Evolutionary conservation across 2,888 invertebrate genomes (phyloP), one percentile per base, ranked within the genome.

Genomic region (Dryobota labecula): DNA sequence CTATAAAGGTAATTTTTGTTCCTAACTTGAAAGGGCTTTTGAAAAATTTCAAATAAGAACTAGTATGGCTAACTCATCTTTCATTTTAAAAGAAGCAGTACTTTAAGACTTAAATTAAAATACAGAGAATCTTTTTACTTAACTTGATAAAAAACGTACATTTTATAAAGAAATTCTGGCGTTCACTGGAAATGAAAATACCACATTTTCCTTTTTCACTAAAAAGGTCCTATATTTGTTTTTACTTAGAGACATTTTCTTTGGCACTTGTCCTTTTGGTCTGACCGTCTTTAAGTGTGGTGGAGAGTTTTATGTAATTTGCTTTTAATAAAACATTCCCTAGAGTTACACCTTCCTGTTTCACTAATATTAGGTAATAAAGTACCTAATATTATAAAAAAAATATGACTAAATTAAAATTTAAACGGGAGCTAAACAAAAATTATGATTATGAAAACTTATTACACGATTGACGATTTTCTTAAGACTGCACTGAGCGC

Each of bases 131-230:
- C 57, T 68, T 67, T 70, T 54, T 61, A 68, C 53, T 63, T 56
- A 70, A 78, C 58, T 54, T 72, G 41, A 73, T 70, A 73, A 76
- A 83, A 70, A 72, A 68, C 65, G 71, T 70, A 69, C 53, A 61
- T 61, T 60, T 66, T 74, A 66, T 62, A 62, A 73, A 4, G 58
- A 65, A 69, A 70, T 63, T 68, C 66, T 49, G 62, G 60, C 65
- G 57, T 65, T 82, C 58, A 68, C 57, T 70, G 51, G 57, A 69
- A 82, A 80, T 82, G 63, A 77, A 84, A 82, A 78, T 71, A 78
- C 76, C 73, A 67, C 78, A 71, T 53, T 82, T 80, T 57, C 60
- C 64, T 54, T 65, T 74, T 65, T 62, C 58, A 66, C 53, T 65
- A 56, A 76, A 75, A 82, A 74, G 70, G 75, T 66, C 49, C 27